Evolutionary conservation across 2,113 vertebrate genomes (phyloP).

Genomic region (Paradoxurus hermaphroditus): DNA sequence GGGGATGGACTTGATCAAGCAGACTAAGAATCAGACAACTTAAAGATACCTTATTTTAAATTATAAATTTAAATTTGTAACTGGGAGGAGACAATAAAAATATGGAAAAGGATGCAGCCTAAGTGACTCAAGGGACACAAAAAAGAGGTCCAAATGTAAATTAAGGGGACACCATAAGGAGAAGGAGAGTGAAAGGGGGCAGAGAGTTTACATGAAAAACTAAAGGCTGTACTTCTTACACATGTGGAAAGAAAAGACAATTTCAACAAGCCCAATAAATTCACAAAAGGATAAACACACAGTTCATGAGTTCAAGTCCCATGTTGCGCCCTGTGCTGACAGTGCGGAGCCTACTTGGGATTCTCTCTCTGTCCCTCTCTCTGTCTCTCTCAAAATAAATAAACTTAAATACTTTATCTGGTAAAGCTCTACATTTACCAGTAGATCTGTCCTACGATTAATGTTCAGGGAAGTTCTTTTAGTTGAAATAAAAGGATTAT

Average conservation of each 20-base stretch:
- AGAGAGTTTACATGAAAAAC: not conserved
- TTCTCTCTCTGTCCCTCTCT: no score
- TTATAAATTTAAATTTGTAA: no score
- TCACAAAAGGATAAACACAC: not conserved
- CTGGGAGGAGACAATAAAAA: not conserved
- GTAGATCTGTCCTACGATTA: no score
- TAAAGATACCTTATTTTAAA: not conserved
- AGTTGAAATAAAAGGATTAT: no score
- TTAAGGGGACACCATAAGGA: not conserved
- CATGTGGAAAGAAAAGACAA: not conserved
- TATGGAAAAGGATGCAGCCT: not conserved
- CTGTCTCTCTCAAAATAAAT: no score
- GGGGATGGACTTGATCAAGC: not conserved
- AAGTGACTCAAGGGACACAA: not conserved
- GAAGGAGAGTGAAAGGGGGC: not conserved
- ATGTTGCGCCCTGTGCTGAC: no score
- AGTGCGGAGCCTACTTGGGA: no score
- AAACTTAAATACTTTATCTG: no score
- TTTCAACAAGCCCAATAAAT: not conserved
- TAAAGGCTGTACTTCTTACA: not conserved
- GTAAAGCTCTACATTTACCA: no score
- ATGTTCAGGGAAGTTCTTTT: no score
- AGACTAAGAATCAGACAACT: not conserved
- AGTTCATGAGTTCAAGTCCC: no score
- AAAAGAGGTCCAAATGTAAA: not conserved